Base-by-base conservation (phyloP, 1,140 invertebrate species). In the Solenopsis invicta region DNA sequence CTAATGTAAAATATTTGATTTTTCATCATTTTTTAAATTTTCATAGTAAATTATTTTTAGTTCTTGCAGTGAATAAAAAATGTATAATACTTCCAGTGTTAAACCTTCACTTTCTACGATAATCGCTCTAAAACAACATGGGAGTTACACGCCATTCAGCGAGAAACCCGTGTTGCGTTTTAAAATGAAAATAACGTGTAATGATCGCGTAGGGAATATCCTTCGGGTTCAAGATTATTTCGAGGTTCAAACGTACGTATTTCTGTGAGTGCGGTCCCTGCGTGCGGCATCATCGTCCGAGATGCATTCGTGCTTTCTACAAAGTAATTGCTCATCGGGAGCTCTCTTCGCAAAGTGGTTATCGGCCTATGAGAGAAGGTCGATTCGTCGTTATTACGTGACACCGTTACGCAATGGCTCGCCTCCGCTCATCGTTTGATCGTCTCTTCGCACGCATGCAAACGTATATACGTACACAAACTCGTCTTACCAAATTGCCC, bases 351-450 rank as follows among this genome's bases (percentile, higher is more conserved):
- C 56, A 29, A 82, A 71, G 86, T 91, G 89, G 91, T 61, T 88
- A 69, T 74, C 37, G 45, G 71, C 71, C 66, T 77, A 72, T 67
- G 62, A 66, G 87, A 92, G 92, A 93, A 93, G 92, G 92, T 91
- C 87, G 89, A 92, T 91, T 91, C 88, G 89, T 93, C 69, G 91
- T 88, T 92, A 90, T 93, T 93, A 92, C 92, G 92, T 93, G 91
- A 93, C 92, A 92, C 89, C 78, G 81, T 93, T 93, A 92, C 92
- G 92, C 92, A 93, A 93, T 74, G 48, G 50, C 59, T 64, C 56
- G 62, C 59, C 48, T 48, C 56, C 69, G 69, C 24, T n/a, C 50
- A 71, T 66, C 45, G 85, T 82, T 67, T 59, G 62, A 78, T 67
- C 56, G 34, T 21, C 37, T 67, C 76, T 74, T 56, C 50, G 18